Conservation (phyloP, 2,888 invertebrate genomes). For the Thera obeliscata region DNA sequence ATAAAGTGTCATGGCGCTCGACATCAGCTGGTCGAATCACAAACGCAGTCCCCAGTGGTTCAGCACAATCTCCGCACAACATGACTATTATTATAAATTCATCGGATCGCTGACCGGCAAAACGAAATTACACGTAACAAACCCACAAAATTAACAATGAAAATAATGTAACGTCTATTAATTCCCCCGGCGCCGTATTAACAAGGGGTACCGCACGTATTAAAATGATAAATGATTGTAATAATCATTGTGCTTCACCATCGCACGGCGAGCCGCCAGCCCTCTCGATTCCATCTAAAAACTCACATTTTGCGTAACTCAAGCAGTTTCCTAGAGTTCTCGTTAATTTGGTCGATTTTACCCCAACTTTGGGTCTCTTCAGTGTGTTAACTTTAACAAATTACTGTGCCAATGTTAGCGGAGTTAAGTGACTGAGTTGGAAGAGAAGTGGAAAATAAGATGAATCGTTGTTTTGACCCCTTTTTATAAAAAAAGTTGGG, state of each 20-base stretch:
- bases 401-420: slow-evolving; percentile 71
- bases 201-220: slow-evolving; percentile 77
- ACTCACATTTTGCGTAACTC: slow-evolving; percentile 7
- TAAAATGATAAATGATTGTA: slow-evolving; percentile 82
- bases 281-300: slow-evolving; percentile 23
- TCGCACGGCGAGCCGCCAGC: slow-evolving; percentile 26
- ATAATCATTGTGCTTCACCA: slow-evolving; percentile 71
- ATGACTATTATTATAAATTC: slow-evolving; percentile 51
- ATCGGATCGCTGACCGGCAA: slow-evolving; percentile 53
- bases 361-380: slow-evolving; percentile 65
- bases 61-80: slow-evolving; percentile 35
- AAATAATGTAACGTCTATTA: slow-evolving; percentile 79
- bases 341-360: slow-evolving; percentile 54
- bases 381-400: slow-evolving; percentile 81
- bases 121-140: slow-evolving; percentile 60
- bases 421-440: slow-evolving; percentile 68
- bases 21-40: slow-evolving; percentile 23
- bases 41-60: slow-evolving; percentile 33
- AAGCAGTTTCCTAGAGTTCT: slow-evolving; percentile 46
- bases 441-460: slow-evolving; percentile 63
- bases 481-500: slow-evolving; percentile 57
- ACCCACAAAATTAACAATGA: slow-evolving; percentile 78
- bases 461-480: slow-evolving; percentile 72
- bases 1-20: slow-evolving; percentile 1
- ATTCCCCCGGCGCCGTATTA: slow-evolving; percentile 77